Evolutionary conservation across 1,140 invertebrate species (phyloP).

Genomic region (Penaeus chinensis): DNA sequence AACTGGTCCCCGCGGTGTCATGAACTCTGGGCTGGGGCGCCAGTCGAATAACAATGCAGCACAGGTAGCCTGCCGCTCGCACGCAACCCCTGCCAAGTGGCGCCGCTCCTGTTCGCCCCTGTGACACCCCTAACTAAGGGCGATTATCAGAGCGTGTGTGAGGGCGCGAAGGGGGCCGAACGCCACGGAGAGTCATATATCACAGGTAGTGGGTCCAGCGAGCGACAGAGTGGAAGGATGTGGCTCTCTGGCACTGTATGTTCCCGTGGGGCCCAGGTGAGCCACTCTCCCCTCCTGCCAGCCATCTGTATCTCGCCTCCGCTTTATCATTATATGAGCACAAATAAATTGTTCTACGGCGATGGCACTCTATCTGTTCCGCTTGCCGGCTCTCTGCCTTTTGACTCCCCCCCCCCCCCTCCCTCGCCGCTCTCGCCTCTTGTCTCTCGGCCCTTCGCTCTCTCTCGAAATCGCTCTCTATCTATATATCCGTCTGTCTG

Average conservation of each 20-base stretch:
- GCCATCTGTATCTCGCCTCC: not conserved
- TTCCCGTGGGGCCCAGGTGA: conserved; percentile 49
- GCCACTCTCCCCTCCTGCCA: conserved; percentile 12
- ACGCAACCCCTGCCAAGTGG: conserved; percentile 21
- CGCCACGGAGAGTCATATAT: conserved; percentile 46
- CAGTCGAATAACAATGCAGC: conserved; percentile 58
- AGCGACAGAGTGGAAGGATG: conserved; percentile 58
- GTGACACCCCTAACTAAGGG: conserved; percentile 17
- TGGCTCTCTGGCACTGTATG: conserved; percentile 48
- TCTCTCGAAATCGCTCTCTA: no score
- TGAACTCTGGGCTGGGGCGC: conserved; percentile 36
- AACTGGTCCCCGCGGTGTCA: not conserved
- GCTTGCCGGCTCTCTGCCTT: not conserved
- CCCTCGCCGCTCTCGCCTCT: no score
- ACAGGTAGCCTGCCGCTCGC: conserved; percentile 30
- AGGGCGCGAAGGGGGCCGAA: not conserved
- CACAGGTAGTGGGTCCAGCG: conserved; percentile 56
- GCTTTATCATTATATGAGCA: not conserved
- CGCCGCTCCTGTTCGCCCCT: not conserved
- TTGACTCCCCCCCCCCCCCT: not conserved
- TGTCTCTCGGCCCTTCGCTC: no score
- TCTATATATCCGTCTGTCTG: no score
- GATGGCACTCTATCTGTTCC: not conserved
- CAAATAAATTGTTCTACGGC: not conserved
- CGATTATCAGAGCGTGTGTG: not conserved